These are phyloP conservation scores for Scotopteryx bipunctaria DNA, from an alignment of 2,888 invertebrate species.

Conservation along the genomic window DNA sequence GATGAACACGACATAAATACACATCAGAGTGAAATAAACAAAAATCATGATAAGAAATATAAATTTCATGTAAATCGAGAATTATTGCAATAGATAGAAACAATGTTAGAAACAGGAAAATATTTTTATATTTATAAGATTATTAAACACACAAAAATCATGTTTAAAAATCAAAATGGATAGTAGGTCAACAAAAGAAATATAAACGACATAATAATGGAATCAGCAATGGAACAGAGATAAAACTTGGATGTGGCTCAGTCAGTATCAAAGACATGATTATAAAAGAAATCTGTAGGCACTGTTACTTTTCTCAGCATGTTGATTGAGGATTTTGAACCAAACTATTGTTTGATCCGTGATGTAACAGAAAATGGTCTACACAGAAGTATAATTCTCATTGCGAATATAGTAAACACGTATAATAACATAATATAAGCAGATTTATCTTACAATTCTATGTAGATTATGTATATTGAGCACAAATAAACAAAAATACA, in stretches of 20 bases:
- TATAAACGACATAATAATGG: neutral
- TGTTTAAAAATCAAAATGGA: constrained; percentile 10
- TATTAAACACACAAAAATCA: constrained; percentile 11
- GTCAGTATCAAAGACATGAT: too few species aligned
- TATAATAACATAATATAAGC: too few species aligned
- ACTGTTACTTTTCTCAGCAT: too few species aligned
- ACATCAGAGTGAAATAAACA: constrained; percentile 43
- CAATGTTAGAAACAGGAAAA: constrained; percentile 4
- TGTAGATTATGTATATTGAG: neutral
- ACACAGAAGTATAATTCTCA: too few species aligned
- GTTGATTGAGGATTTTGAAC: too few species aligned
- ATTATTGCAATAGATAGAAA: constrained; percentile 6
- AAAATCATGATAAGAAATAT: constrained; percentile 32
- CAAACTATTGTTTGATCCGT: too few species aligned
- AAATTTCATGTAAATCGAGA: constrained; percentile 23
- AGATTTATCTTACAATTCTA: too few species aligned
- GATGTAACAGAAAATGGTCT: too few species aligned
- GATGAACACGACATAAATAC: constrained; percentile 52
- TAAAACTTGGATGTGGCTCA: neutral
- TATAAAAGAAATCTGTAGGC: too few species aligned
- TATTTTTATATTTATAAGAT: constrained; percentile 6
- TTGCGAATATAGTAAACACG: too few species aligned
- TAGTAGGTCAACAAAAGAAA: neutral
- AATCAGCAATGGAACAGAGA: neutral
- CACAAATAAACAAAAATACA: neutral